phyloP scores from a whole-genome alignment of 2,888 invertebrate species.

The Lycia hirtaria region DNA sequence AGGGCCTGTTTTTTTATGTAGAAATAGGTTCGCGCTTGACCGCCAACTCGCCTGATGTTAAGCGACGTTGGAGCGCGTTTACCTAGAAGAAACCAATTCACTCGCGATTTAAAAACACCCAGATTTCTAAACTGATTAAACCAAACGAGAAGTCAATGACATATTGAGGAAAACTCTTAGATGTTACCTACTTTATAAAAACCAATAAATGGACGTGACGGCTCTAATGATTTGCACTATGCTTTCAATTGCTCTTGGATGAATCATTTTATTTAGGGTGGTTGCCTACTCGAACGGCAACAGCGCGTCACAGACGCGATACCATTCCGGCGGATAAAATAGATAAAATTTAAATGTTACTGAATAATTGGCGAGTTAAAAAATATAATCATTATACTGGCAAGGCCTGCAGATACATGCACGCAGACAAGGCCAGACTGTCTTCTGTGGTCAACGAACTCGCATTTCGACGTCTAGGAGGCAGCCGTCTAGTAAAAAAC shows the following conservation, averaged over 20 bases:
- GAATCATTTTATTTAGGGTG: slow-evolving; percentile 34
- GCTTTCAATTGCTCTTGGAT: slow-evolving; percentile 30
- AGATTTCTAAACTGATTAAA: too few relatives aligned
- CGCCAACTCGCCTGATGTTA: too few relatives aligned
- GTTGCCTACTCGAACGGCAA: slow-evolving; percentile 18
- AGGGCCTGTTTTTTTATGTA: too few relatives aligned
- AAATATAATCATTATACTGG: slow-evolving; percentile 37
- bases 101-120: too few relatives aligned
- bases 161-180: slow-evolving; percentile 71
- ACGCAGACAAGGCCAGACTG: slow-evolving; percentile 71
- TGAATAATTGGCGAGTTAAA: slow-evolving; percentile 27
- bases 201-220: slow-evolving; percentile 67
- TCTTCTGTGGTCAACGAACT: slow-evolving; percentile 69
- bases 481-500: slow-evolving; percentile 58
- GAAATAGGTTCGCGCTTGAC: too few relatives aligned
- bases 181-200: slow-evolving; percentile 58
- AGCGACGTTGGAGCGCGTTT: too few relatives aligned
- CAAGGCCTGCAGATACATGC: slow-evolving; percentile 52
- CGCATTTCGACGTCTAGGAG: slow-evolving; percentile 57
- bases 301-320: neutral
- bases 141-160: slow-evolving; percentile 66
- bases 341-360: slow-evolving; percentile 13
- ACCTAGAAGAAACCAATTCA: too few relatives aligned
- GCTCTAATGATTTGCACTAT: slow-evolving; percentile 58
- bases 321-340: slow-evolving; percentile 1